A percentile compares a stretch with the other conserved stretches of the same genome.
Conservation (phyloP, 2,797 vertebrate species). For the Anguilla anguilla region DNA sequence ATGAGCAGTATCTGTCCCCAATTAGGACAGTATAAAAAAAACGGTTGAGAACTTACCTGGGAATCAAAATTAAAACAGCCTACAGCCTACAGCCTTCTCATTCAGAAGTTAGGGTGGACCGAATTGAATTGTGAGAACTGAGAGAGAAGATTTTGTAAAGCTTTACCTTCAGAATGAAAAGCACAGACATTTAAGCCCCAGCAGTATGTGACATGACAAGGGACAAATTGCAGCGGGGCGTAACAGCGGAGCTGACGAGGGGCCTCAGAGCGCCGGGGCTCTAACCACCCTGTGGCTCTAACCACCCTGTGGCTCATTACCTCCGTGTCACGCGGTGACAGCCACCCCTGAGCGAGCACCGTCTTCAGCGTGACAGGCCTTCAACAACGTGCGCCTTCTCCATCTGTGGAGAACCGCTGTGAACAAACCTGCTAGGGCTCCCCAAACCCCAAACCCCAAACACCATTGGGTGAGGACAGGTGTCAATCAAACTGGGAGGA, state of each 20-base stretch:
- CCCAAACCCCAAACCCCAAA: not conserved
- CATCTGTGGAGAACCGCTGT: not conserved
- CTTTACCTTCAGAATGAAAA: not conserved
- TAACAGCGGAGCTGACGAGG: not conserved
- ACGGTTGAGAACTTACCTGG: not conserved
- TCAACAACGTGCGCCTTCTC: not conserved
- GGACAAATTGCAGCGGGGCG: not conserved
- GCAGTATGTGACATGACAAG: conserved; percentile 14
- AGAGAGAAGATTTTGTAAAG: not conserved
- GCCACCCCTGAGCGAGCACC: not conserved
- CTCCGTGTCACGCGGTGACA: not conserved
- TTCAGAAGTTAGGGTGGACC: not conserved
- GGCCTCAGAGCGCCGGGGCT: not conserved
- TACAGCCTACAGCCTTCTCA: too few relatives aligned
- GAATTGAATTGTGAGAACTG: not conserved
- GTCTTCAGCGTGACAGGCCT: not conserved
- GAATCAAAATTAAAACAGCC: not conserved
- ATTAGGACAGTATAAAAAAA: not conserved
- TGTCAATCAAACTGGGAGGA: not conserved
- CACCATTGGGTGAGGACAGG: not conserved
- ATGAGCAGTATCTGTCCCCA: not conserved
- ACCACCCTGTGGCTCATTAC: not conserved
- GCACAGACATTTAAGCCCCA: conserved; percentile 3
- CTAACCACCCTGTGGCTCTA: not conserved
- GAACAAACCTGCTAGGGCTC: not conserved